Percentiles rank a stretch among this genome's conserved stretches.
These are phyloP conservation scores for Phrynocephalus guinanensis DNA, from an alignment of 2,797 vertebrate species.

Conservation along the genomic window DNA sequence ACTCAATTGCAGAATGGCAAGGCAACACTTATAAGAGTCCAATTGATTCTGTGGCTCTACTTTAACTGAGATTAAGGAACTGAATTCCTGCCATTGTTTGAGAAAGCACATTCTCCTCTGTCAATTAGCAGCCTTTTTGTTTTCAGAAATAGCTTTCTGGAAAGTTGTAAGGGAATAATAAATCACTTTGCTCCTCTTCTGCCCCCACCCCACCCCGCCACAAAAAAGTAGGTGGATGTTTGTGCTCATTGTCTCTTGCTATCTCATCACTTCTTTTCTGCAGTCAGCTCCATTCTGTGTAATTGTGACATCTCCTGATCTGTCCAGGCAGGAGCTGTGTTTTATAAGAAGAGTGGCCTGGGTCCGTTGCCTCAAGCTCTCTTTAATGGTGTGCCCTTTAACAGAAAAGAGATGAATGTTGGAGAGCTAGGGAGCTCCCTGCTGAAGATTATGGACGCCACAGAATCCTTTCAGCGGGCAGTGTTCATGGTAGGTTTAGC, in stretches of 20 bases:
- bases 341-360: constrained; percentile 90
- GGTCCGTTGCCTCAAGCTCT: constrained; percentile 89
- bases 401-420: constrained; percentile 86
- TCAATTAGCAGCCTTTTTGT: neutral
- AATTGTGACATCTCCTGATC: constrained; percentile 70
- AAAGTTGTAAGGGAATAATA: neutral
- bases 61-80: too few species aligned
- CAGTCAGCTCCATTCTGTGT: constrained; percentile 58
- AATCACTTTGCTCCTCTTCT: constrained; percentile 34
- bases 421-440: constrained; percentile 88
- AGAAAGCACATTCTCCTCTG: neutral
- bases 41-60: too few species aligned
- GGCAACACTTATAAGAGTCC: too few species aligned
- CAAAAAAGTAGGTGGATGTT: constrained; percentile 31
- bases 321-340: constrained; percentile 86
- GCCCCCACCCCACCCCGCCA: neutral
- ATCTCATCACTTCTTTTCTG: constrained; percentile 55
- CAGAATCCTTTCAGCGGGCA: constrained; percentile 87
- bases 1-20: too few species aligned
- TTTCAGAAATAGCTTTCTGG: constrained; percentile 1
- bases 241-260: constrained; percentile 44
- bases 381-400: constrained; percentile 93
- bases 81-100: constrained; percentile 1
- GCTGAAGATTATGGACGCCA: constrained; percentile 89
- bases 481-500: constrained; percentile 86